Percentiles rank a stretch among this genome's conserved stretches.
Evolutionary conservation across 2,888 invertebrate species (phyloP).

Genomic region (Prosapia bicincta): DNA sequence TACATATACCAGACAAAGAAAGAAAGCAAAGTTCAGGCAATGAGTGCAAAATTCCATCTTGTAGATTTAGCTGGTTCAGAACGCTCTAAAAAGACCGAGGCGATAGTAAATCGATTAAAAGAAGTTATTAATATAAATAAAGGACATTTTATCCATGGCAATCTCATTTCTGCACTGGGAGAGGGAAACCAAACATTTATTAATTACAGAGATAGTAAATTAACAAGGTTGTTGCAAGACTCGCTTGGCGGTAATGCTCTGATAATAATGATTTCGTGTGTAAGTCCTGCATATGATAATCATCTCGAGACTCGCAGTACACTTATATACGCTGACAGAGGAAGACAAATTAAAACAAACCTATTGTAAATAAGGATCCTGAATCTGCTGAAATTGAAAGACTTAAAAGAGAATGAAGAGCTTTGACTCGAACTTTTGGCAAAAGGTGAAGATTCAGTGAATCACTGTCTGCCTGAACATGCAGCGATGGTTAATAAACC

Average conservation of each 20-base stretch:
- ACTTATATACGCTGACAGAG: conserved; percentile 78
- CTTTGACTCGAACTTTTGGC: too few relatives aligned
- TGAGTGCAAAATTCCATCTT: conserved; percentile 82
- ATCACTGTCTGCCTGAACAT: too few relatives aligned
- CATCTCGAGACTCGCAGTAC: conserved; percentile 54
- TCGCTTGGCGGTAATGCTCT: conserved; percentile 94
- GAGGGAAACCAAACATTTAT: conserved; percentile 69
- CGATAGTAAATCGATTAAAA: conserved; percentile 81
- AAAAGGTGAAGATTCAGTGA: too few relatives aligned
- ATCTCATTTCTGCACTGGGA: conserved; percentile 90
- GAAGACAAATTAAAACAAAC: conserved; percentile 67
- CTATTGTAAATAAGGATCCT: too few relatives aligned
- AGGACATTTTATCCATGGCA: conserved; percentile 88
- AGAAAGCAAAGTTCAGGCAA: conserved; percentile 53
- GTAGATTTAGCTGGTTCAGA: too few relatives aligned
- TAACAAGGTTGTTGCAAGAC: conserved; percentile 89
- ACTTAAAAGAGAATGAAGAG: conserved; percentile 52
- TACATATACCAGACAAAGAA: conserved; percentile 41
- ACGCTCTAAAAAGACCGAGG: conserved; percentile 74
- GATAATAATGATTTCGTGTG: conserved; percentile 95
- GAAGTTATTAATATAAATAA: conserved; percentile 92
- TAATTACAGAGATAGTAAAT: conserved; percentile 87
- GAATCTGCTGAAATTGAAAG: conserved; percentile 75
- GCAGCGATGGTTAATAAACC: too few relatives aligned
- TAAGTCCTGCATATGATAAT: conserved; percentile 77